Percentiles rank a stretch among this genome's conserved stretches.
Conservation (phyloP, 2,888 invertebrate species). For the Coleophora deauratella region DNA sequence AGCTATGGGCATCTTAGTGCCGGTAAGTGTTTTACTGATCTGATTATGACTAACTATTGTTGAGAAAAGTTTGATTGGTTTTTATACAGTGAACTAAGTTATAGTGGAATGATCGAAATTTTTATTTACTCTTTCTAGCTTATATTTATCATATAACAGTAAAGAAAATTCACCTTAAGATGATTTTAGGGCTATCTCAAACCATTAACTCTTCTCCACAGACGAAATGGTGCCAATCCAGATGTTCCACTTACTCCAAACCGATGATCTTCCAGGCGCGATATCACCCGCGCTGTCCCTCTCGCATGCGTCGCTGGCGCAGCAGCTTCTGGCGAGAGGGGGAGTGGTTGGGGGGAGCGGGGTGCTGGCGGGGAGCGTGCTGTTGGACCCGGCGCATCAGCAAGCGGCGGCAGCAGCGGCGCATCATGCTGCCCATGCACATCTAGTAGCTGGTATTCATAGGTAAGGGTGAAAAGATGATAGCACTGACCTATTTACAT, state of each 20-base stretch:
- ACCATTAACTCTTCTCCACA: neutral
- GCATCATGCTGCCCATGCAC: slow-evolving; percentile 76
- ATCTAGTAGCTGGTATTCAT: slow-evolving; percentile 80
- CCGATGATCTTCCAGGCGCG: slow-evolving; percentile 68
- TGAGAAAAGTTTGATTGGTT: too few relatives aligned
- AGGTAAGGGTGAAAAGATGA: slow-evolving; percentile 58
- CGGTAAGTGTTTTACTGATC: slow-evolving; percentile 59
- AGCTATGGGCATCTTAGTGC: slow-evolving; percentile 98
- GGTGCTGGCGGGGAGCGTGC: slow-evolving; percentile 55
- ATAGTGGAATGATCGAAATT: too few relatives aligned
- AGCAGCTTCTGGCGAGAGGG: slow-evolving; percentile 54
- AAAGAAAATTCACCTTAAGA: too few relatives aligned
- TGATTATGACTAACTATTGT: too few relatives aligned
- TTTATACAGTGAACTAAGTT: too few relatives aligned
- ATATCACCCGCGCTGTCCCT: slow-evolving; percentile 88
- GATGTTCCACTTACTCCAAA: too few relatives aligned
- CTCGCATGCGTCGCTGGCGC: slow-evolving; percentile 67
- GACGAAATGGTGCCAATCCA: neutral
- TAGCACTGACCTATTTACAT: neutral
- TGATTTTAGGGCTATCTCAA: slow-evolving; percentile 3
- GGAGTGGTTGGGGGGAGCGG: slow-evolving; percentile 63
- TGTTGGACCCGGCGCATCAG: slow-evolving; percentile 64
- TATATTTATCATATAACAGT: too few relatives aligned
- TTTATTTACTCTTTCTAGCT: too few relatives aligned
- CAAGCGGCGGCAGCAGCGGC: slow-evolving; percentile 67